Conservation (phyloP, 2,113 vertebrate species). For the Proteles cristata region DNA sequence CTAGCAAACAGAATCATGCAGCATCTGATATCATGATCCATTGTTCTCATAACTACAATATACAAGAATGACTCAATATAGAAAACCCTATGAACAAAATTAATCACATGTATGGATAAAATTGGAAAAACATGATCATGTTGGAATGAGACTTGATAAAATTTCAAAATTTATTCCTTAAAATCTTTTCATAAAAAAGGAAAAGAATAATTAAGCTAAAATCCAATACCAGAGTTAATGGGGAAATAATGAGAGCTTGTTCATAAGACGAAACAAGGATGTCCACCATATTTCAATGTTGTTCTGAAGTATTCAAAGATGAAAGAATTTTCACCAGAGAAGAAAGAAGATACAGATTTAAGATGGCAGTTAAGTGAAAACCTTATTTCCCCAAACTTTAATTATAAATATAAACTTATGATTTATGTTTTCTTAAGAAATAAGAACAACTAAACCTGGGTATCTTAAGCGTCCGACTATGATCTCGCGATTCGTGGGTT, state of each 20-base stretch:
- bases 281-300: neutral
- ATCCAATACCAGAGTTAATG: neutral
- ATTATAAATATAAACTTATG: neutral
- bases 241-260: neutral
- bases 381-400: neutral
- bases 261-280: neutral
- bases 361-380: neutral
- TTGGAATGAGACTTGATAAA: neutral
- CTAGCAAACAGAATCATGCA: neutral
- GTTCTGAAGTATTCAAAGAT: neutral
- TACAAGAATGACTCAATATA: neutral
- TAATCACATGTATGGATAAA: neutral
- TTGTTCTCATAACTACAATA: neutral
- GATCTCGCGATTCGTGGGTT: too few relatives aligned
- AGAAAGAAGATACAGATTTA: neutral
- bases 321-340: neutral
- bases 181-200: neutral
- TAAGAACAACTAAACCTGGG: neutral
- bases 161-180: neutral
- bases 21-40: neutral
- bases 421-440: neutral
- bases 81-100: neutral
- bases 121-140: neutral
- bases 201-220: neutral
- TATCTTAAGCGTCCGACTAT: too few relatives aligned